Percentiles rank a stretch among this genome's conserved stretches.
Conservation (phyloP, 2,113 vertebrate genomes). For the Siphamia tubifer region DNA sequence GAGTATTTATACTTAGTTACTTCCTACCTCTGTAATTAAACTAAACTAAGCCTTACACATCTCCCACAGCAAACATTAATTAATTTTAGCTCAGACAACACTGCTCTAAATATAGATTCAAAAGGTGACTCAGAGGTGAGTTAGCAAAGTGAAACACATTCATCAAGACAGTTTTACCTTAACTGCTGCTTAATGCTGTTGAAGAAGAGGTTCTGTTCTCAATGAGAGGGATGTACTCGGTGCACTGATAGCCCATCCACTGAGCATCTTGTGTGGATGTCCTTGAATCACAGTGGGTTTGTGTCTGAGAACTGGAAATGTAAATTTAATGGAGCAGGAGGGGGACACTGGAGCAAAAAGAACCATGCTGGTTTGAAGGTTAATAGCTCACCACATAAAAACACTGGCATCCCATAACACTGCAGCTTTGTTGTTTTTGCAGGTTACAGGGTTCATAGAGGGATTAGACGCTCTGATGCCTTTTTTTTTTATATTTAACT, state of each 20-base stretch:
- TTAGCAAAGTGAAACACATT: background rate
- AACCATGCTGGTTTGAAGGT: background rate
- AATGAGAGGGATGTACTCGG: background rate
- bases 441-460: no score
- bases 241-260: background rate
- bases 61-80: background rate
- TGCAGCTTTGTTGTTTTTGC: no score
- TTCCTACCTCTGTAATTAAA: no score
- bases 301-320: background rate
- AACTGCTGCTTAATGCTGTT: background rate
- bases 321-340: background rate
- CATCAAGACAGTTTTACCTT: background rate
- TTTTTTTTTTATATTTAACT: no score
- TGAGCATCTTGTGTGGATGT: constrained; percentile 9
- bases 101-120: background rate
- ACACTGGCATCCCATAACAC: no score
- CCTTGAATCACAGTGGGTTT: constrained; percentile 3
- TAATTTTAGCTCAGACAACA: background rate
- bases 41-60: no score
- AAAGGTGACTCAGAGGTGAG: background rate
- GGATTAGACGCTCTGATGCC: no score
- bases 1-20: no score
- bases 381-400: no score
- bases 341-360: background rate
- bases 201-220: background rate